Conservation (phyloP, 2,113 vertebrate species). For the Chamaea fasciata region DNA sequence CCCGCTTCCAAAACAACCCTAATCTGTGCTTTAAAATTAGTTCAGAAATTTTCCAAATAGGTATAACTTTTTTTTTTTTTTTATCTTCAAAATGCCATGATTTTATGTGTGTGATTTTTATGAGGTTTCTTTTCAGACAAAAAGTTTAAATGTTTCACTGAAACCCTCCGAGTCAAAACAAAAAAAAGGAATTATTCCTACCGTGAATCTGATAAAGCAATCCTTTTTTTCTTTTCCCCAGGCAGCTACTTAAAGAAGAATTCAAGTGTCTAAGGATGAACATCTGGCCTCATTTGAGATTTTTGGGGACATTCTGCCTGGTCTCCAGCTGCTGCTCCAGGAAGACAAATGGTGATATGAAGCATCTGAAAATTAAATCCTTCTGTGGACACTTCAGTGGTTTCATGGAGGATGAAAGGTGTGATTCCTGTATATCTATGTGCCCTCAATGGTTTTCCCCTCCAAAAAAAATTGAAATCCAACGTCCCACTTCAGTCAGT, state of each 20-base stretch:
- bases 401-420: background rate
- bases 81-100: background rate
- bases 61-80: background rate
- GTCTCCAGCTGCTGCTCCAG: background rate
- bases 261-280: background rate
- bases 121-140: background rate
- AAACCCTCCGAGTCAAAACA: background rate
- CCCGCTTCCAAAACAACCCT: fast-evolving
- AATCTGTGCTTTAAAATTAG: background rate
- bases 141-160: background rate
- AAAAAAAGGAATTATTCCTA: background rate
- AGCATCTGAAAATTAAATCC: background rate
- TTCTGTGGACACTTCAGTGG: background rate
- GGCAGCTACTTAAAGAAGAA: background rate
- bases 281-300: background rate
- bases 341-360: background rate
- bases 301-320: background rate
- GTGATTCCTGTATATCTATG: background rate
- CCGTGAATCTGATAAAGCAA: background rate
- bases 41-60: background rate
- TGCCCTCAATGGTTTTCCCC: background rate
- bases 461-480: background rate
- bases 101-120: fast-evolving
- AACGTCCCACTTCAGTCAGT: background rate
- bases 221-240: fast-evolving